These are phyloP conservation scores for Syrrhaptes paradoxus DNA, from an alignment of 2,113 vertebrate genomes.

Conservation along the genomic window DNA sequence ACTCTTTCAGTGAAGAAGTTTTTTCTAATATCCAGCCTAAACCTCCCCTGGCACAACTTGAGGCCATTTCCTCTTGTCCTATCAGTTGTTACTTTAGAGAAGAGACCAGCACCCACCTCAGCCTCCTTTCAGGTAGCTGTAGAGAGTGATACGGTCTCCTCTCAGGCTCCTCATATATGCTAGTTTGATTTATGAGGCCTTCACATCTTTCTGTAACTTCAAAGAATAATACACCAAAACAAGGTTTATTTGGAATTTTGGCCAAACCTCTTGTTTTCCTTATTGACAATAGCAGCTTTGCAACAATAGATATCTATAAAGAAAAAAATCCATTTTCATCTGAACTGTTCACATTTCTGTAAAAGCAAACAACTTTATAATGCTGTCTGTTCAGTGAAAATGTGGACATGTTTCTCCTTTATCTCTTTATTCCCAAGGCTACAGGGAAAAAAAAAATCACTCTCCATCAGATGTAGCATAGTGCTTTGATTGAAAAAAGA, in stretches of 20 bases:
- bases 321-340: background rate
- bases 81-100: too few species aligned
- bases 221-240: background rate
- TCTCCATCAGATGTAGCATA: background rate
- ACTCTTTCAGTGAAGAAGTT: too few species aligned
- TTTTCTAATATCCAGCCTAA: too few species aligned
- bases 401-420: background rate
- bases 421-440: slow-evolving; percentile 26
- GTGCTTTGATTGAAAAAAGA: background rate
- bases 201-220: background rate
- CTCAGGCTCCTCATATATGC: background rate
- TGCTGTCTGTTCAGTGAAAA: background rate
- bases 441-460: background rate
- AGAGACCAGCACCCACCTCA: too few species aligned
- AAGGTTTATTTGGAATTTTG: background rate
- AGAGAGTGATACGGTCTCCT: too few species aligned
- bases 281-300: background rate
- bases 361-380: background rate
- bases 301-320: background rate
- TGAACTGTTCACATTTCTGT: background rate
- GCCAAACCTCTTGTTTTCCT: background rate
- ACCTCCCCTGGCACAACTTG: too few species aligned
- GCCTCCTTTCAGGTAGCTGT: too few species aligned
- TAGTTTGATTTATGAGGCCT: background rate
- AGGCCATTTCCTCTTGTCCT: too few species aligned